Evolutionary conservation across 2,113 vertebrate species (phyloP).

Genomic region (Paradoxurus hermaphroditus): DNA sequence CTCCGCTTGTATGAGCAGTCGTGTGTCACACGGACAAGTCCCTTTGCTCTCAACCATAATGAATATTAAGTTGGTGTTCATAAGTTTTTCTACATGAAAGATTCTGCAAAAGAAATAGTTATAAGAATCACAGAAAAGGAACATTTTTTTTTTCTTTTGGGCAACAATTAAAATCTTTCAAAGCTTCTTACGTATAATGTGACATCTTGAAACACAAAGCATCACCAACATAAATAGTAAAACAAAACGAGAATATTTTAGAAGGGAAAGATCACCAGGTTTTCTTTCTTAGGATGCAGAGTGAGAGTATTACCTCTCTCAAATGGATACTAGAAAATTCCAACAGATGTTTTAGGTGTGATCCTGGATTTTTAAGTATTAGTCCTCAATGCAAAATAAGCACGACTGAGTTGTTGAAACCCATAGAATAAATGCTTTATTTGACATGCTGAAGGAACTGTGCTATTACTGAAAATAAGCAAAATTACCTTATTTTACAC

Average conservation of each 20-base stretch:
- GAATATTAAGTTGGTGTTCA: constrained; percentile 96
- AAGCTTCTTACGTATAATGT: not conserved
- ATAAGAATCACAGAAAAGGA: constrained; percentile 2
- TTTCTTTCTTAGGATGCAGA: not conserved
- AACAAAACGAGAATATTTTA: not conserved
- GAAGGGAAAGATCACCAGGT: not conserved
- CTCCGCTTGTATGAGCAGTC: constrained; percentile 94
- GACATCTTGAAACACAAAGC: not conserved
- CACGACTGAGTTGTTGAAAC: not conserved
- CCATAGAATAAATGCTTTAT: not conserved
- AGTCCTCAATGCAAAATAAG: not conserved
- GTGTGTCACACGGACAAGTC: constrained; percentile 94
- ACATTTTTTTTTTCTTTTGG: not conserved
- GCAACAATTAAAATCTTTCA: not conserved
- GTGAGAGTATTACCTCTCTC: not conserved
- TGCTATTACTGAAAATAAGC: not conserved
- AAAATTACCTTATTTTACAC: not conserved
- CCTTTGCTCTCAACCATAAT: constrained; percentile 95
- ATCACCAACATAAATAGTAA: not conserved
- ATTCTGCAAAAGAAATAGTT: constrained; percentile 77
- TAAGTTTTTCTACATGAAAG: constrained; percentile 95
- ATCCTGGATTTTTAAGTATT: not conserved
- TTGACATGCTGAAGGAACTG: not conserved
- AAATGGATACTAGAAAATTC: not conserved
- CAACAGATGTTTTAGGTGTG: not conserved